Percentiles rank a stretch among this genome's conserved stretches.
Conservation (phyloP, 2,888 invertebrate species). For the Nemapogon koenigi region DNA sequence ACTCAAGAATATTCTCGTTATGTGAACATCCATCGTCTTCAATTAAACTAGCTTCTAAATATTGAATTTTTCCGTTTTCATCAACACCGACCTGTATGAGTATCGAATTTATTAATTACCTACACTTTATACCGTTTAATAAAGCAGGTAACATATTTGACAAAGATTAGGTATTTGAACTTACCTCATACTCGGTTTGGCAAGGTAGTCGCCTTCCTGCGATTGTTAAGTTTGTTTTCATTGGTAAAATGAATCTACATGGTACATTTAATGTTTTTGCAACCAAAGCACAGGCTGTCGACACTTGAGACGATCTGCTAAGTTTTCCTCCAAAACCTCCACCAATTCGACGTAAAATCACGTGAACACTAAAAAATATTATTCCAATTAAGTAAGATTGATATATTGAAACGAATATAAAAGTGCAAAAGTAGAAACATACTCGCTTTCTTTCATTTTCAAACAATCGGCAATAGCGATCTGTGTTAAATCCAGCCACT, state of each 20-base stretch:
- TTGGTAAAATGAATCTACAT: constrained; percentile 65
- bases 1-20: constrained; percentile 52
- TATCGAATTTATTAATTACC: neutral
- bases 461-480: constrained; percentile 62
- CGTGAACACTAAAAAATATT: constrained; percentile 51
- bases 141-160: neutral
- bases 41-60: constrained; percentile 56
- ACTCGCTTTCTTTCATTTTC: constrained; percentile 64
- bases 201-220: constrained; percentile 61
- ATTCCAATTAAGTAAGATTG: neutral
- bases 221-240: constrained; percentile 68
- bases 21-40: constrained; percentile 54
- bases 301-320: constrained; percentile 57
- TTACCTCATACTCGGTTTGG: constrained; percentile 64
- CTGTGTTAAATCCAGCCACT: constrained; percentile 71
- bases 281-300: constrained; percentile 69
- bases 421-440: constrained; percentile 18
- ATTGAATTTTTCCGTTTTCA: constrained; percentile 70
- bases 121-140: neutral
- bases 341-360: constrained; percentile 68
- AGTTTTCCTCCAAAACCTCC: constrained; percentile 72
- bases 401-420: neutral
- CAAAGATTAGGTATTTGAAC: neutral
- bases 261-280: constrained; percentile 61
- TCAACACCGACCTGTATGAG: constrained; percentile 62